Percentiles rank a stretch among this genome's conserved stretches.
phyloP scores from a whole-genome alignment of 2,113 vertebrate species.

The Myocastor coypus region DNA sequence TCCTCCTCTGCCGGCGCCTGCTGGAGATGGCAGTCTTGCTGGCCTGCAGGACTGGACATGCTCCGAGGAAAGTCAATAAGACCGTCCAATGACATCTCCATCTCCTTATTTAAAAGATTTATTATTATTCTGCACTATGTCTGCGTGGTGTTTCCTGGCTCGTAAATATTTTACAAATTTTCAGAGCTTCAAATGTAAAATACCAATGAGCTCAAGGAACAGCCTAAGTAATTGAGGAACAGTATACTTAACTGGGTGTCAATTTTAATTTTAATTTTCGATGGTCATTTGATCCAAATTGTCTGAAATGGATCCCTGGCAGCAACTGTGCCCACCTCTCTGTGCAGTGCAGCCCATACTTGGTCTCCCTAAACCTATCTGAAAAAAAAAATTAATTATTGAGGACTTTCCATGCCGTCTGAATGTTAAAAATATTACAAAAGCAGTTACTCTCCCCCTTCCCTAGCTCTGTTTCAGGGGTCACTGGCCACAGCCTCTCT shows the following conservation, averaged over 20 bases:
- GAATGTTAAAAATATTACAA: not conserved
- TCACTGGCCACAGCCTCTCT: not conserved
- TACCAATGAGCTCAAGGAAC: slow-evolving; percentile 69
- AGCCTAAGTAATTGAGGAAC: slow-evolving; percentile 3
- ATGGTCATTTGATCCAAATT: too few relatives aligned
- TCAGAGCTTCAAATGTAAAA: slow-evolving; percentile 46
- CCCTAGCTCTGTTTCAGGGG: not conserved
- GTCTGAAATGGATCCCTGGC: not conserved
- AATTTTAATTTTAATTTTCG: not conserved
- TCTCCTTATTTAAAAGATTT: slow-evolving; percentile 38
- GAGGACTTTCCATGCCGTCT: not conserved
- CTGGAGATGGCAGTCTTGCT: not conserved
- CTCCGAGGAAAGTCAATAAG: not conserved
- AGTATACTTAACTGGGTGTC: not conserved
- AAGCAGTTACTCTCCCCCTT: not conserved
- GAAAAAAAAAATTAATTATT: not conserved
- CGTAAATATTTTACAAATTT: slow-evolving; percentile 72
- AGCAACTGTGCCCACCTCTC: not conserved
- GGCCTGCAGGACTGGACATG: not conserved
- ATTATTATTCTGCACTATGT: not conserved
- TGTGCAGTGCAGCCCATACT: not conserved
- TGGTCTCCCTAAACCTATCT: not conserved
- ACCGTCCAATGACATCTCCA: not conserved
- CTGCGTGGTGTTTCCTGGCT: slow-evolving; percentile 15
- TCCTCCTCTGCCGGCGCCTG: accelerated